Evolutionary conservation across 2,113 vertebrate genomes (phyloP).

Genomic region (human): GRCh38 chr1:157697001-157697500

Average conservation of each 20-base stretch:
- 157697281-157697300: not conserved
- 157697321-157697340: not conserved
- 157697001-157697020: not conserved
- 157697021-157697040: accelerated
- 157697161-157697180: not conserved
- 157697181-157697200: not conserved
- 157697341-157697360: conserved; percentile 23
- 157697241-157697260: not conserved
- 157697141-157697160: not conserved
- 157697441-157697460: not conserved
- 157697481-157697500: not conserved
- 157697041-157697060: not conserved
- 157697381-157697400: not conserved
- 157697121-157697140: not conserved
- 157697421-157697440: not conserved
- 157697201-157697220: not conserved
- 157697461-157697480: not conserved
- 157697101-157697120: not conserved
- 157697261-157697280: not conserved
- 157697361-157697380: not conserved
- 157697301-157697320: conserved; percentile 17
- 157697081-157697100: not conserved
- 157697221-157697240: not conserved
- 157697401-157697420: not conserved
- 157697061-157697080: not conserved